Evolutionary conservation across 2,888 invertebrate genomes (phyloP).

Genomic region (Nephrotoma guestfalica): DNA sequence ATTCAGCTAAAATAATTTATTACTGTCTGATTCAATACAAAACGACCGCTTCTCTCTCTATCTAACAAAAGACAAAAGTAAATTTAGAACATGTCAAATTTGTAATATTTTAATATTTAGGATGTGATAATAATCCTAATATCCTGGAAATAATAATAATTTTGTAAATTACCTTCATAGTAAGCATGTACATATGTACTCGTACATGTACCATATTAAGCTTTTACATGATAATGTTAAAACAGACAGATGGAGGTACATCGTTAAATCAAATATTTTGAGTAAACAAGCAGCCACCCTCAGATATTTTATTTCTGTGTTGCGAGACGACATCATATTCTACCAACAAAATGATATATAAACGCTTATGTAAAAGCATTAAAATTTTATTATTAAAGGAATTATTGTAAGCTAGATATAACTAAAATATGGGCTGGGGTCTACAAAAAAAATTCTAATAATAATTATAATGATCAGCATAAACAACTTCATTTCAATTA

Average conservation of each 20-base stretch:
- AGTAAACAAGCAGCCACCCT: background rate
- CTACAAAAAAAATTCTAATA: background rate
- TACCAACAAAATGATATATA: background rate
- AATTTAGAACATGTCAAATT: background rate
- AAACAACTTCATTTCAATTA: background rate
- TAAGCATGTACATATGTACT: background rate
- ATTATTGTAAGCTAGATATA: background rate
- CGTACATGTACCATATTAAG: background rate
- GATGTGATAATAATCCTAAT: constrained; percentile 5
- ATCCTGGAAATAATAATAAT: background rate
- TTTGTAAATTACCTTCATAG: background rate
- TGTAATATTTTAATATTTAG: background rate
- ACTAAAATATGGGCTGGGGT: background rate
- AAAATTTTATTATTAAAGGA: background rate
- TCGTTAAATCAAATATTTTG: background rate
- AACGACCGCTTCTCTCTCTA: too few species aligned
- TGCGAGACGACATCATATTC: background rate
- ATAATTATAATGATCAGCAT: background rate
- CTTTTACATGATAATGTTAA: background rate
- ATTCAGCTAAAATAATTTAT: too few species aligned
- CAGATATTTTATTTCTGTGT: background rate
- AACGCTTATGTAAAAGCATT: background rate
- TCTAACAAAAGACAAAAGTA: too few species aligned
- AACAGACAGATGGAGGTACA: background rate
- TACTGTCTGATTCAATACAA: too few species aligned